These are phyloP conservation scores for Dendrocopos noguchii DNA, from an alignment of 2,113 vertebrate species.

Conservation along the genomic window DNA sequence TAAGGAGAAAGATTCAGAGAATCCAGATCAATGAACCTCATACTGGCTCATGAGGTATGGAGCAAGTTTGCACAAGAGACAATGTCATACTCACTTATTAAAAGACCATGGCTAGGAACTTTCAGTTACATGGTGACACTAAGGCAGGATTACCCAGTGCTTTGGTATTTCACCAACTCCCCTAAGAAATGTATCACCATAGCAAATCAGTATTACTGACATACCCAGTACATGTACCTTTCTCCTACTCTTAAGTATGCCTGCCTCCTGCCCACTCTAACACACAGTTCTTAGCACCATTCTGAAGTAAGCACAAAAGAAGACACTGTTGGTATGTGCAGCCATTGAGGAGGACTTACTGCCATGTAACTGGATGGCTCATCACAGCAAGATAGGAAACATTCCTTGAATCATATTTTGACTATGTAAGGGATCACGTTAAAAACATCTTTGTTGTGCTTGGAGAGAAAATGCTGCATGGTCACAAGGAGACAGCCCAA, in stretches of 20 bases:
- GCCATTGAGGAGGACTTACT: not conserved
- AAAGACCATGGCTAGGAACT: not conserved
- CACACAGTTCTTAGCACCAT: not conserved
- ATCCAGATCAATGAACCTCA: not conserved
- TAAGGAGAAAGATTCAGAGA: not conserved
- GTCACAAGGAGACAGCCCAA: too few species aligned
- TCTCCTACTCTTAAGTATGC: not conserved
- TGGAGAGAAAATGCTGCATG: not conserved
- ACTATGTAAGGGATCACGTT: not conserved
- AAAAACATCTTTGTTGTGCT: not conserved
- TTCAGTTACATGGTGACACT: not conserved
- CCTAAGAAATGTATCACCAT: not conserved
- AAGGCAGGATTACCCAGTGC: not conserved
- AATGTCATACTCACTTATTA: not conserved
- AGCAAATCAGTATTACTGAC: not conserved
- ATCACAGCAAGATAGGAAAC: not conserved
- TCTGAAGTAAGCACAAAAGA: not conserved
- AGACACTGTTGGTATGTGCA: rapidly evolving
- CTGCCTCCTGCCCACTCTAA: not conserved
- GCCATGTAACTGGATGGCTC: not conserved
- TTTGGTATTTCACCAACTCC: not conserved
- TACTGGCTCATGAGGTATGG: not conserved
- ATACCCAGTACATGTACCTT: rapidly evolving
- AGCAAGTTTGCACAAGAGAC: not conserved
- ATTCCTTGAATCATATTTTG: not conserved